Percentiles rank a stretch among this genome's conserved stretches.
phyloP scores from a whole-genome alignment of 2,113 vertebrate species.

The Okapia johnstoni region DNA sequence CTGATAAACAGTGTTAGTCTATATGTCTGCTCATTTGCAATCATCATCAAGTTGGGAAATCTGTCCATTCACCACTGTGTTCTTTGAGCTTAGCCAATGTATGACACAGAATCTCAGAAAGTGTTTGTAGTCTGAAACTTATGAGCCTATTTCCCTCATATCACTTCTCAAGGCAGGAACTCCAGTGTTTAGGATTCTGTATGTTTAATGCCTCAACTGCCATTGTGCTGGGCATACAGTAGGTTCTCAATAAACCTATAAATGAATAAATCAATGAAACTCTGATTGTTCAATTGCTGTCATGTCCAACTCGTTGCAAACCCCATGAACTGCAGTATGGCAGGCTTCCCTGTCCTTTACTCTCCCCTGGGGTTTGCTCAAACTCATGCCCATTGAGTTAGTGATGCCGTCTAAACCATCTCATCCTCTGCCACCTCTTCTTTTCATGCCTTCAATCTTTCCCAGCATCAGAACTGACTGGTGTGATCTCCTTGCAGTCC shows the following conservation, averaged over 20 bases:
- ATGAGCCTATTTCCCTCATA: not conserved
- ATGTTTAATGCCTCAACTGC: not conserved
- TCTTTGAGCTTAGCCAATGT: not conserved
- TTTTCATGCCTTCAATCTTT: not conserved
- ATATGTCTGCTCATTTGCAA: not conserved
- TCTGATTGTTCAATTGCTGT: not conserved
- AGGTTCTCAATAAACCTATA: not conserved
- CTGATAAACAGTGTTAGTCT: not conserved
- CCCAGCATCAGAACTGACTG: not conserved
- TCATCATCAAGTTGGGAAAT: not conserved
- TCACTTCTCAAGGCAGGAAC: not conserved
- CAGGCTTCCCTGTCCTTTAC: not conserved
- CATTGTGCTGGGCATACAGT: not conserved
- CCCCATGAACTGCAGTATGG: not conserved
- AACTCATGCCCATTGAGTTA: not conserved
- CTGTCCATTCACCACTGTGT: not conserved
- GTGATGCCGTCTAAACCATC: not conserved
- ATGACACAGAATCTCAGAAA: not conserved
- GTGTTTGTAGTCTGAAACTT: not conserved
- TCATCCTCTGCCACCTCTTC: not conserved
- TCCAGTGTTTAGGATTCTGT: not conserved
- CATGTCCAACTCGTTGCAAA: not conserved
- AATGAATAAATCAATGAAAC: not conserved
- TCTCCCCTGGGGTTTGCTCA: not conserved
- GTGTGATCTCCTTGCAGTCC: not conserved